Percentiles rank a stretch among this genome's conserved stretches.
phyloP scores from a whole-genome alignment of 2,113 vertebrate species.

The Muscicapa adusta region DNA sequence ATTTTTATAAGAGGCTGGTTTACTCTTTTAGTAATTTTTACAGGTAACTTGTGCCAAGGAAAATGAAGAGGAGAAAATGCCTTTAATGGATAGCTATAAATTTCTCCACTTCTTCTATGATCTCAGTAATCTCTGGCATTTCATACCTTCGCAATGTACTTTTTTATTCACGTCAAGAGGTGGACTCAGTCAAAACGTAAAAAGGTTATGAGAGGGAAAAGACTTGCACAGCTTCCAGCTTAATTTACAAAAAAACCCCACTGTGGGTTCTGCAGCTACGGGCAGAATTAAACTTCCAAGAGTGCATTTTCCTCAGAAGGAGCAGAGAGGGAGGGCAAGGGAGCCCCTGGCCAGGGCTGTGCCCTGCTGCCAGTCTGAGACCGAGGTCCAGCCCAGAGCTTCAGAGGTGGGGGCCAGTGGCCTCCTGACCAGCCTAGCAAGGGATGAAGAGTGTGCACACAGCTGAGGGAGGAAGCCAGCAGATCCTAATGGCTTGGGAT shows the following conservation, averaged over 20 bases:
- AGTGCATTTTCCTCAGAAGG: background rate
- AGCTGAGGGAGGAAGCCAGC: background rate
- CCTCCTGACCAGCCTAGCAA: background rate
- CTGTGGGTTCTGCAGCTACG: background rate
- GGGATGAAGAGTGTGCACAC: fast-evolving
- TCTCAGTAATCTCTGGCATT: slow-evolving; percentile 47
- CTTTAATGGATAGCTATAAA: slow-evolving; percentile 26
- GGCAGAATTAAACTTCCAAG: background rate
- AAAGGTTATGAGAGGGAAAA: slow-evolving; percentile 32
- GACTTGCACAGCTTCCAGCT: background rate
- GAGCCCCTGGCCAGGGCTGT: background rate
- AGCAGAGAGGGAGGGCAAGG: background rate
- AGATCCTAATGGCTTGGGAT: background rate
- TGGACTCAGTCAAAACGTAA: slow-evolving; percentile 7
- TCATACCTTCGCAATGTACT: slow-evolving; percentile 30
- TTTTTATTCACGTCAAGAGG: slow-evolving; percentile 39
- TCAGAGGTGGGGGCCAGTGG: background rate
- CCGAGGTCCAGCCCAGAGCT: background rate
- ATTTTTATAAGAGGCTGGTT: slow-evolving; percentile 9
- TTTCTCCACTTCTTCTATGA: slow-evolving; percentile 29
- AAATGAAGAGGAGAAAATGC: slow-evolving; percentile 8
- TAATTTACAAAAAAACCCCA: background rate
- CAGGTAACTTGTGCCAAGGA: slow-evolving; percentile 32
- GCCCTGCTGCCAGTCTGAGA: background rate
- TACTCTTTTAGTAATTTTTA: slow-evolving; percentile 21